These are phyloP conservation scores for Sinocyclocheilus rhinocerous DNA, from an alignment of 2,113 vertebrate species.

Conservation along the genomic window DNA sequence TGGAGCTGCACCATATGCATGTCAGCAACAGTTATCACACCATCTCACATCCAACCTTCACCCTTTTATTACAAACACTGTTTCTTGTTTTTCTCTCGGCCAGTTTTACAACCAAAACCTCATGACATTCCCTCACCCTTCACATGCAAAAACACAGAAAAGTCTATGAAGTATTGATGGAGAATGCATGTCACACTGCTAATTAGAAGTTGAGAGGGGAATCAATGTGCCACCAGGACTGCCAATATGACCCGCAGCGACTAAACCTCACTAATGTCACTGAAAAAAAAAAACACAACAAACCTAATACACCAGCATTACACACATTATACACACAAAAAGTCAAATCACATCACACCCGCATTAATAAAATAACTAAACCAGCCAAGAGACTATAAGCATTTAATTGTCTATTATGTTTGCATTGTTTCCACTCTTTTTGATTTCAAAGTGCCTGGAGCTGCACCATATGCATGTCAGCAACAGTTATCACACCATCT, in stretches of 20 bases:
- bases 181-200: background rate
- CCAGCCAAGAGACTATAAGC: too few species aligned
- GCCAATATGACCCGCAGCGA: constrained; percentile 32
- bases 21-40: background rate
- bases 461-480: background rate
- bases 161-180: constrained; percentile 19
- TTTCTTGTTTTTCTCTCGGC: background rate
- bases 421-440: background rate
- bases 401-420: background rate
- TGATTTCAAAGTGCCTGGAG: background rate
- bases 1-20: background rate
- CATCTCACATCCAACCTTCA: background rate
- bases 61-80: background rate
- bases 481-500: background rate
- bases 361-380: background rate
- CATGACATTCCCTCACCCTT: background rate
- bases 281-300: background rate
- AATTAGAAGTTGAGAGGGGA: constrained; percentile 17
- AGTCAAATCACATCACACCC: background rate
- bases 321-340: background rate
- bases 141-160: constrained; percentile 3
- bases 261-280: constrained; percentile 6
- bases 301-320: background rate
- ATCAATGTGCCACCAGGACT: constrained; percentile 45
- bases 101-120: constrained; percentile 6